These are phyloP conservation scores for Lobophora halterata DNA, from an alignment of 2,888 invertebrate species.

Conservation along the genomic window DNA sequence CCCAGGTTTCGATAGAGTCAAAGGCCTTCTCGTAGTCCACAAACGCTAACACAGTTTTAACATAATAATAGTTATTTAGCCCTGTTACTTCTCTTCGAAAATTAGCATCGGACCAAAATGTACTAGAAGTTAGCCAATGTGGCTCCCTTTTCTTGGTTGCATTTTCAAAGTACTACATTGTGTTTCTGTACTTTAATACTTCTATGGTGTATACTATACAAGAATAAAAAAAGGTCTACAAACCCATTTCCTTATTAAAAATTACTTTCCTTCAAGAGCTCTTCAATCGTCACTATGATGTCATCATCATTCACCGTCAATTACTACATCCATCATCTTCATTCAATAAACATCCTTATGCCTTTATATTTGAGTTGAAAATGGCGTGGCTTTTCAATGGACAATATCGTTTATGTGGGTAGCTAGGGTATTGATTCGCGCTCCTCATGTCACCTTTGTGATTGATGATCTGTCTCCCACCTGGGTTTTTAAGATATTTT, in stretches of 20 bases:
- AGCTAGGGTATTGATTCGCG: slow-evolving; percentile 13
- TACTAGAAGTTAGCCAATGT: too few species aligned
- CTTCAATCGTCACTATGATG: slow-evolving; percentile 4
- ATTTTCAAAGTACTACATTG: too few species aligned
- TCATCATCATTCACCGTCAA: slow-evolving; percentile 11
- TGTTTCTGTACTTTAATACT: not conserved
- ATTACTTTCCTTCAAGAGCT: slow-evolving; percentile 4
- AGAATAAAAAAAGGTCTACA: not conserved
- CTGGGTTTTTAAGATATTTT: slow-evolving; percentile 3
- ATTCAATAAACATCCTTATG: not conserved
- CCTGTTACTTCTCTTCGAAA: too few species aligned
- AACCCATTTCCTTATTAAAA: slow-evolving; percentile 12
- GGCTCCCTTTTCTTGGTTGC: too few species aligned
- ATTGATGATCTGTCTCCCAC: slow-evolving; percentile 12
- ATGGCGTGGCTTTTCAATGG: slow-evolving; percentile 6
- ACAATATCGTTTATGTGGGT: slow-evolving; percentile 4
- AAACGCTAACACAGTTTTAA: too few species aligned
- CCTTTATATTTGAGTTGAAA: not conserved
- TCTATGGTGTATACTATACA: not conserved
- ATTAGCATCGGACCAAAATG: too few species aligned
- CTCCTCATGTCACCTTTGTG: slow-evolving; percentile 6
- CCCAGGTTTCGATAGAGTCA: too few species aligned
- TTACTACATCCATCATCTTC: not conserved
- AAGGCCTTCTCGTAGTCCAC: too few species aligned
- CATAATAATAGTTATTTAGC: too few species aligned